Percentiles rank a stretch among this genome's conserved stretches.
phyloP scores from a whole-genome alignment of 2,113 vertebrate genomes.

The Neopipo cinnamomea region DNA sequence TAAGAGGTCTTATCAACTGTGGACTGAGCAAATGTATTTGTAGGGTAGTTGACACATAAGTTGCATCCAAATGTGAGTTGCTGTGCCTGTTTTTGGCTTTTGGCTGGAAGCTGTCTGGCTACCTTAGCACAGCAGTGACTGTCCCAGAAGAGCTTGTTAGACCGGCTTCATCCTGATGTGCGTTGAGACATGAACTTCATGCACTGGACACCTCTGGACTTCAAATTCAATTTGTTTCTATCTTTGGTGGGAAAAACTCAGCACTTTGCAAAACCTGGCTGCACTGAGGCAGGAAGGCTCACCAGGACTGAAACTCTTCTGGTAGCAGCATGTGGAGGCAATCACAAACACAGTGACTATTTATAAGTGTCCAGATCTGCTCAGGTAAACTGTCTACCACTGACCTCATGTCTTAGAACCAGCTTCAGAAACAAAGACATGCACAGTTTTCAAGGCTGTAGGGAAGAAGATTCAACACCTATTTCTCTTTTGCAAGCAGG shows the following conservation, averaged over 20 bases:
- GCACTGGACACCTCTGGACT: background rate
- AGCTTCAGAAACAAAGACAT: background rate
- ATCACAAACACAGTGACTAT: background rate
- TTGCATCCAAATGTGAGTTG: background rate
- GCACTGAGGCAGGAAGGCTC: background rate
- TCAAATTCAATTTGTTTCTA: background rate
- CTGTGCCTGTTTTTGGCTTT: background rate
- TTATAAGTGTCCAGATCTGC: background rate
- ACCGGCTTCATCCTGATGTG: background rate
- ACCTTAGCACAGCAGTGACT: background rate
- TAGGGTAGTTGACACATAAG: background rate
- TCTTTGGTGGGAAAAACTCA: background rate
- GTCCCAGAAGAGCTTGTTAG: background rate
- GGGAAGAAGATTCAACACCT: background rate
- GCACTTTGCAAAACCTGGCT: background rate
- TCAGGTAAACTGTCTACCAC: background rate
- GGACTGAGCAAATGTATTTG: background rate
- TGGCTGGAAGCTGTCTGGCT: background rate
- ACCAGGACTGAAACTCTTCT: background rate
- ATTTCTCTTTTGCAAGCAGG: background rate
- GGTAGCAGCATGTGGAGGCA: background rate
- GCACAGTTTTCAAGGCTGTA: background rate
- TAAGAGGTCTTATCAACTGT: background rate
- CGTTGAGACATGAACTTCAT: background rate
- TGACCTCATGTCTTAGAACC: background rate